phyloP scores from a whole-genome alignment of 1,140 invertebrate genomes.

The Hypothenemus hampei region DNA sequence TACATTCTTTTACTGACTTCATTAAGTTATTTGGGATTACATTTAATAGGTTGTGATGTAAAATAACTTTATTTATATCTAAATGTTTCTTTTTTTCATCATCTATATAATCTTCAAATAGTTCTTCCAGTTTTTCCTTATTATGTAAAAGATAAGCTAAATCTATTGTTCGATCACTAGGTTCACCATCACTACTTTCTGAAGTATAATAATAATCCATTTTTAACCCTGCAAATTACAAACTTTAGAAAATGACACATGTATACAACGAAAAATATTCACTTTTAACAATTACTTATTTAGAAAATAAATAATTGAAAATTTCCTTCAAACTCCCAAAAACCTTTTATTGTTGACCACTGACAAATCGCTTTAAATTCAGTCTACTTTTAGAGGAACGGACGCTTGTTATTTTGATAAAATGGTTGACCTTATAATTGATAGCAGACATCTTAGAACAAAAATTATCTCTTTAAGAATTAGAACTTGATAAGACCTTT shows the following conservation, averaged over 20 bases:
- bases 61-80: constrained; percentile 63
- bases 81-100: constrained; percentile 53
- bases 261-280: no score
- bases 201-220: constrained; percentile 63
- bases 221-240: neutral
- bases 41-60: constrained; percentile 66
- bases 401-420: constrained; percentile 2
- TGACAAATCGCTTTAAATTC: neutral
- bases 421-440: neutral
- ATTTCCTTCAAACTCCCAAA: neutral
- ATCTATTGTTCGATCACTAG: constrained; percentile 61
- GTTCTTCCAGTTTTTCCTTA: constrained; percentile 51
- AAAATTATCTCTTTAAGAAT: no score
- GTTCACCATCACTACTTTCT: constrained; percentile 72
- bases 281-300: no score
- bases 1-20: constrained; percentile 6
- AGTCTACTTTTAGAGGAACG: neutral
- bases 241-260: neutral
- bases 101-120: constrained; percentile 50
- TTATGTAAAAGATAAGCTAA: constrained; percentile 63
- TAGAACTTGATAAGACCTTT: no score
- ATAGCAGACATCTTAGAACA: no score
- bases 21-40: constrained; percentile 31
- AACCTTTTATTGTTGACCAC: neutral
- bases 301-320: no score